These are phyloP conservation scores for Formicarius rufipectus DNA, from an alignment of 2,113 vertebrate genomes.

Conservation along the genomic window DNA sequence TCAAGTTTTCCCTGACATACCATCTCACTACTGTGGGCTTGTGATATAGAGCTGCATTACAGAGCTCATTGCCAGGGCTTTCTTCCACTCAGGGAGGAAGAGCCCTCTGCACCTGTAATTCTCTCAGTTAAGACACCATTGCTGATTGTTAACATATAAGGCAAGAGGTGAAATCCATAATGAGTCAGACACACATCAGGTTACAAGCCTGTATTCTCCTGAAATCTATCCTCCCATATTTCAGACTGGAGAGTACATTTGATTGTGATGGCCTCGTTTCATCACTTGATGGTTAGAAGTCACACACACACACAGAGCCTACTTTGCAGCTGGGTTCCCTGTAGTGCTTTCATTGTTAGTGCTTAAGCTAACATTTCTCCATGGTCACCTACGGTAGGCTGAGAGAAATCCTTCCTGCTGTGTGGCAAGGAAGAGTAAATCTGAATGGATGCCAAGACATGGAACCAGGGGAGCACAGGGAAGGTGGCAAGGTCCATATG, in stretches of 20 bases:
- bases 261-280: background rate
- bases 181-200: background rate
- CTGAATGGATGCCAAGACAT: background rate
- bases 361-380: background rate
- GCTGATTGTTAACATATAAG: background rate
- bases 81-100: background rate
- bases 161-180: background rate
- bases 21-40: background rate
- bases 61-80: background rate
- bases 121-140: background rate
- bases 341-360: background rate
- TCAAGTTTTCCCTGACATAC: background rate
- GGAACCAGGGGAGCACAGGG: background rate
- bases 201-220: background rate
- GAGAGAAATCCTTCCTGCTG: accelerated
- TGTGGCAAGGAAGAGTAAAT: background rate
- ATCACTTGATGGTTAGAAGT: background rate
- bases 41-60: background rate
- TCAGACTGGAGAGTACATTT: background rate
- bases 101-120: background rate
- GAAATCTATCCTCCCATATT: background rate
- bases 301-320: background rate
- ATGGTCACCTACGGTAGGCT: accelerated
- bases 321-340: background rate
- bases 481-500: accelerated